phyloP scores from a whole-genome alignment of 2,113 vertebrate species.

The Sitta europaea region DNA sequence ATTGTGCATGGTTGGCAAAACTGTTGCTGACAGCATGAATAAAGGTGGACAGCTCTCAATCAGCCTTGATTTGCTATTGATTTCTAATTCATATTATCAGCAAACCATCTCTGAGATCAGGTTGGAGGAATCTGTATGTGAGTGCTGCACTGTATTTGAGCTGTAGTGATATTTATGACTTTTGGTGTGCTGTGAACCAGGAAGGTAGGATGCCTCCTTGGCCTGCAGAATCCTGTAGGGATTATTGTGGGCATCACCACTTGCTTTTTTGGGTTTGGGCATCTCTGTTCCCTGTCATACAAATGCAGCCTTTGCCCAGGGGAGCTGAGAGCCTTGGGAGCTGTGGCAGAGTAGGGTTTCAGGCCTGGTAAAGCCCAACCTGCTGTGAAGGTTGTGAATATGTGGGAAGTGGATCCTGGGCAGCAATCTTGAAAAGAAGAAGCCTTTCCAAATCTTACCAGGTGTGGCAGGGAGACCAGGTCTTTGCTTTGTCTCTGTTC shows the following conservation, averaged over 20 bases:
- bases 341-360: fast-evolving
- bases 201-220: not conserved
- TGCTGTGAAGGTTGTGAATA: fast-evolving
- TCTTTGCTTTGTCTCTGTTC: not conserved
- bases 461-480: not conserved
- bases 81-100: not conserved
- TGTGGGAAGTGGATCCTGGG: not conserved
- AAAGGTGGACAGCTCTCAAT: slow-evolving; percentile 30
- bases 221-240: not conserved
- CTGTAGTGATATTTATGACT: not conserved
- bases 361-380: fast-evolving
- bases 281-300: not conserved
- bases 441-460: not conserved
- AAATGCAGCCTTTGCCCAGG: not conserved
- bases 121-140: not conserved
- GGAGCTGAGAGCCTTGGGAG: not conserved
- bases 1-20: slow-evolving; percentile 65
- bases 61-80: not conserved
- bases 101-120: not conserved
- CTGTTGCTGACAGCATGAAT: slow-evolving; percentile 63
- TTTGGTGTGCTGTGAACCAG: not conserved
- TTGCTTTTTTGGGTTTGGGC: not conserved
- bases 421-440: not conserved
- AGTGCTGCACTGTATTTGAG: not conserved
- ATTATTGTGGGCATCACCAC: not conserved